Base-by-base conservation (phyloP, 2,888 invertebrate genomes). In the Drosophila subsilvestris region DNA sequence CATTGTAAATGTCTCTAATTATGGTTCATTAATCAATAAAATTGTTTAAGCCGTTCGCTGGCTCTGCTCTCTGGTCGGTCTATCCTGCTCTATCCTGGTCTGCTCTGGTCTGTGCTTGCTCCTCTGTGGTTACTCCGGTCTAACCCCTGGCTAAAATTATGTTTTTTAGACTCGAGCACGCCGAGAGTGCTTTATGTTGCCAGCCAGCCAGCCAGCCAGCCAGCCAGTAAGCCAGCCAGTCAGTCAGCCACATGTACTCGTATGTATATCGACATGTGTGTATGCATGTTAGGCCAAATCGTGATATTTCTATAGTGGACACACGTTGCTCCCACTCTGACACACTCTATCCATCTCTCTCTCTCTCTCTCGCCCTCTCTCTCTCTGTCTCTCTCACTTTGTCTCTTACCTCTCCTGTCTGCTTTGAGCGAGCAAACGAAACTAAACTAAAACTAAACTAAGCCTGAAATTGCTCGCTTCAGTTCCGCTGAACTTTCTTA, bases 11-110 rank as follows among this genome's bases (percentile, higher is more conserved):
- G 89, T 91, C 90, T 91, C 92, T 91, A 91, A 91, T 91, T 92
- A 91, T 90, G 90, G 89, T 87, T 89, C 92, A 91, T 91, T 91
- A 91, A 92, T 91, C 91, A 91, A 92, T 91, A 88, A 91, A 91
- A 90, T 90, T 90, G 90, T 89, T 89, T 89, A 87, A 81, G 49
- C 63, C 59, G 59, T n/a, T 53, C 47, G 37, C 57, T 75, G 71
- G 51, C 59, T 10, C 44, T 57, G 63, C 44, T 66, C 62, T 59
- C 25, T 1, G 25, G 25, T 25, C 25, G 20, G n/a, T n/a, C n/a
- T 25, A 5, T 2, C 71, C 66, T 61, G 60, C 72, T 66, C 27
- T n/a, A 58, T 27, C 70, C 67, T 69, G 67, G 57, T 2, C 27
- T 27, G 6, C 6, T 8, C 27, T 27, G 9, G 25, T 6, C 25